These are phyloP conservation scores for Carassius auratus DNA, from an alignment of 2,113 vertebrate species.

Conservation along the genomic window DNA sequence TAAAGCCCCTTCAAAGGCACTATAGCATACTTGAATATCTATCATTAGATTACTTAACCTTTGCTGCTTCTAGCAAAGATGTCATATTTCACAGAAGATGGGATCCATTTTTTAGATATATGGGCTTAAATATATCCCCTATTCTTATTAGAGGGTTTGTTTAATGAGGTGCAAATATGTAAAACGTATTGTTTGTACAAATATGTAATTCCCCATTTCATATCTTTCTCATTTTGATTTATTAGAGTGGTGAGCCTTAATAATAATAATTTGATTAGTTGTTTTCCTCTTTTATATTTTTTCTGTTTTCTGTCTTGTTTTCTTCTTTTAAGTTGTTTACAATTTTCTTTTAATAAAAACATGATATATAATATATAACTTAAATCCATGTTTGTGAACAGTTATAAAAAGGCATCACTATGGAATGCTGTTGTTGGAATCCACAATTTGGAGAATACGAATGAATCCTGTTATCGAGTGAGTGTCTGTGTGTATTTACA, in stretches of 20 bases:
- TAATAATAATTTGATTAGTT: too few relatives aligned
- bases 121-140: background rate
- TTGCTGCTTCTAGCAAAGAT: background rate
- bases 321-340: too few relatives aligned
- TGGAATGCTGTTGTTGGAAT: slow-evolving; percentile 73
- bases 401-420: slow-evolving; percentile 59
- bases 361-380: too few relatives aligned
- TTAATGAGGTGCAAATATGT: background rate
- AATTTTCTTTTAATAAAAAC: too few relatives aligned
- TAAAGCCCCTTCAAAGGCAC: background rate
- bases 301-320: too few relatives aligned
- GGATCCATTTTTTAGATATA: background rate
- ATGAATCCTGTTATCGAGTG: slow-evolving; percentile 68
- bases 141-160: background rate
- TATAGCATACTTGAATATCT: background rate
- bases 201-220: background rate
- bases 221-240: slow-evolving; percentile 5
- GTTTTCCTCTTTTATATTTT: too few relatives aligned
- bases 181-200: background rate
- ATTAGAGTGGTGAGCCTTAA: background rate
- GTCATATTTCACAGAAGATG: background rate
- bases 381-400: slow-evolving; percentile 41
- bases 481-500: background rate
- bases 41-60: background rate
- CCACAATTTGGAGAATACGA: slow-evolving; percentile 65